Conservation (phyloP, 1,140 invertebrate species). For the Drosophila micromelanica region DNA sequence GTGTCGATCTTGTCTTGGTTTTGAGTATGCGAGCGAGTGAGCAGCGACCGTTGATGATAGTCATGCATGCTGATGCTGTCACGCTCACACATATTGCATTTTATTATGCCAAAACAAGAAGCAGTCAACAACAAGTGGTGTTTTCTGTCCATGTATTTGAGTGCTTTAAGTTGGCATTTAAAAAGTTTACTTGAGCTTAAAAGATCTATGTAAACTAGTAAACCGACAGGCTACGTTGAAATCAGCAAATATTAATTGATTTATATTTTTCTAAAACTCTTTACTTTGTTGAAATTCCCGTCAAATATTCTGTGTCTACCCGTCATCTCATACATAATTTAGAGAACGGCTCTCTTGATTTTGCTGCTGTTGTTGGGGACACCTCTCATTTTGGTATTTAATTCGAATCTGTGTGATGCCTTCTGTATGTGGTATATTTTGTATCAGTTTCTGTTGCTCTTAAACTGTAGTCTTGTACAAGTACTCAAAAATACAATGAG, state of each 20-base stretch:
- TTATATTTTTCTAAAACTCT: neutral
- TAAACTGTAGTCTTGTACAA: conserved; percentile 52
- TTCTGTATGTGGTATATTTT: conserved; percentile 3
- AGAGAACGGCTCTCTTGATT: conserved; percentile 43
- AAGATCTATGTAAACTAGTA: neutral
- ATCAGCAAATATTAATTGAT: neutral
- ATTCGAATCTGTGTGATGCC: conserved; percentile 45
- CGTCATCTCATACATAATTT: conserved; percentile 38
- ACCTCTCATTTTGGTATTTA: conserved; percentile 66
- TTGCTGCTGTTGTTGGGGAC: conserved; percentile 31
- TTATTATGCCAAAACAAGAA: conserved; percentile 61
- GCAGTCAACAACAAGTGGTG: conserved; percentile 71
- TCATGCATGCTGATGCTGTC: conserved; percentile 65
- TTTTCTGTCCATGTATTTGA: conserved; percentile 55
- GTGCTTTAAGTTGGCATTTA: conserved; percentile 56
- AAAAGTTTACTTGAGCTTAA: conserved; percentile 55
- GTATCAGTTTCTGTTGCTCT: conserved; percentile 49
- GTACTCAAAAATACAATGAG: conserved; percentile 47
- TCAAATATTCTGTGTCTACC: conserved; percentile 13
- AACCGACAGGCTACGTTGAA: neutral
- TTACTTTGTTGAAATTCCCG: conserved; percentile 5
- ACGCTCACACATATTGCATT: conserved; percentile 75
- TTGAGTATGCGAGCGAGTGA: conserved; percentile 50
- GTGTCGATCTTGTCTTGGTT: conserved; percentile 69
- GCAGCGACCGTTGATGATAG: conserved; percentile 27